phyloP scores from a whole-genome alignment of 2,888 invertebrate species.

The Lepeophtheirus nordmannii region DNA sequence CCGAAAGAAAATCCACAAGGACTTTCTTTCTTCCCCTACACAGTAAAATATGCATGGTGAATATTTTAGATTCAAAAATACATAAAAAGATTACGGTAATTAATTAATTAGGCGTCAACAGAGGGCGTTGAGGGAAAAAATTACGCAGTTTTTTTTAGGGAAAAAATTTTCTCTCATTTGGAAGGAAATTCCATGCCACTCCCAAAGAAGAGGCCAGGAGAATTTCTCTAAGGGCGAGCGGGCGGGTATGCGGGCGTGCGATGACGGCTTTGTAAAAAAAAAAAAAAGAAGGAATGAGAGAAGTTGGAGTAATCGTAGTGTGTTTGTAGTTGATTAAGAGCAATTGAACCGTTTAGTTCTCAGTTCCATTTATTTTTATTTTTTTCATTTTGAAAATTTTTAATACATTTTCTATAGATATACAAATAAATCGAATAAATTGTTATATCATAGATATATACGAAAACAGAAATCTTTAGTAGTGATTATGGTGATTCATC shows the following conservation, averaged over 20 bases:
- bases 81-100: background rate
- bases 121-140: background rate
- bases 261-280: background rate
- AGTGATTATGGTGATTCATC: background rate
- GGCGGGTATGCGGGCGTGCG: background rate
- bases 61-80: too few species aligned
- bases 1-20: too few species aligned
- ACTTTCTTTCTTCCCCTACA: too few species aligned
- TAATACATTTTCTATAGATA: too few species aligned
- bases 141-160: conserved; percentile 6
- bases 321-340: too few species aligned
- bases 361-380: too few species aligned
- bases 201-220: conserved; percentile 5
- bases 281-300: background rate
- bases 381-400: too few species aligned
- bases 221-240: conserved; percentile 2
- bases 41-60: too few species aligned
- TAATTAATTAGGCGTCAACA: conserved; percentile 6
- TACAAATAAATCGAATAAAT: too few species aligned
- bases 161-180: background rate
- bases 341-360: too few species aligned
- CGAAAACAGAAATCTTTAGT: background rate
- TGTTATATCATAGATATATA: too few species aligned
- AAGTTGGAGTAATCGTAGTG: background rate
- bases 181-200: conserved; percentile 7